A percentile compares a stretch with the other conserved stretches of the same genome.
Evolutionary conservation across 2,113 vertebrate genomes (phyloP).

Genomic region (Callospermophilus lateralis): DNA sequence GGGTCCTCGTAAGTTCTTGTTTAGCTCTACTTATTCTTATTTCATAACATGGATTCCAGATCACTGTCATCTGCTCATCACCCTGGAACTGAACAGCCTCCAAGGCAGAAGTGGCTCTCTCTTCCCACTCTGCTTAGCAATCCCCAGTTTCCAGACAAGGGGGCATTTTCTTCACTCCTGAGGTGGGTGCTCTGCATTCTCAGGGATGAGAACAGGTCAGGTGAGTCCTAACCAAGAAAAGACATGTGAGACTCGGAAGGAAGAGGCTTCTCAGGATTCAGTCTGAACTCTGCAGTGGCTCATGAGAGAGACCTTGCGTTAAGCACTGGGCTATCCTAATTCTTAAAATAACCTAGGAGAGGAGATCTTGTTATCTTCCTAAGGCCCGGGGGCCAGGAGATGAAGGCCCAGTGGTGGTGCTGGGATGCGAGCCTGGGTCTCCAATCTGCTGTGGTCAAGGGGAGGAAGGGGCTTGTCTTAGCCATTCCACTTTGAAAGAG

Average conservation of each 20-base stretch:
- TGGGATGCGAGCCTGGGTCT: not conserved
- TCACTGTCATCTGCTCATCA: not conserved
- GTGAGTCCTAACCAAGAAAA: not conserved
- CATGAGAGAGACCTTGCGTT: not conserved
- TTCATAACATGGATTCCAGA: not conserved
- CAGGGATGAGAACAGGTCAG: too few relatives aligned
- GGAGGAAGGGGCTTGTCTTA: not conserved
- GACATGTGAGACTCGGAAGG: not conserved
- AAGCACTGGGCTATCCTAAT: not conserved
- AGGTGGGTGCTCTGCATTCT: not conserved
- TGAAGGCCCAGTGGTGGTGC: not conserved
- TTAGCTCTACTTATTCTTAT: not conserved
- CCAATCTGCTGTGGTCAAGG: not conserved
- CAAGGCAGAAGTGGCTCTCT: not conserved
- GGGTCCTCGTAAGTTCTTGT: slow-evolving; percentile 5
- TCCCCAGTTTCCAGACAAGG: not conserved
- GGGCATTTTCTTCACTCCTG: not conserved
- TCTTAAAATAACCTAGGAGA: not conserved
- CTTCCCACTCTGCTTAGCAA: not conserved
- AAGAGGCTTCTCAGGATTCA: not conserved
- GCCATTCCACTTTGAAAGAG: not conserved
- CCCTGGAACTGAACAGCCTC: not conserved
- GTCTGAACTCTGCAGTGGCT: not conserved
- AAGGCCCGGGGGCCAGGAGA: not conserved
- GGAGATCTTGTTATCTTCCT: not conserved